Evolutionary conservation across 2,113 vertebrate genomes (phyloP).

Genomic region (Bolborhynchus lineola): DNA sequence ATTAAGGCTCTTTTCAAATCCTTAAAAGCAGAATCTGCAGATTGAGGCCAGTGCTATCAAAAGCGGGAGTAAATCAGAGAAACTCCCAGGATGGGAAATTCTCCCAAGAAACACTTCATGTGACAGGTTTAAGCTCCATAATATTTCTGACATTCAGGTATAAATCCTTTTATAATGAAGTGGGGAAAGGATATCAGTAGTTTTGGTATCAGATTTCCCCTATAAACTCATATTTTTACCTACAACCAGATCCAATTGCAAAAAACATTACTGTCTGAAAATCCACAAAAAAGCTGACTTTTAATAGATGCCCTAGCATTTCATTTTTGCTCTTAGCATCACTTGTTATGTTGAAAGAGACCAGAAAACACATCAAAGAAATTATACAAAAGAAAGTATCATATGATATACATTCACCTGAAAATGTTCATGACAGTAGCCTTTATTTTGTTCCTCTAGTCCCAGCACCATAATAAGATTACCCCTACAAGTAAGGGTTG

Average conservation of each 20-base stretch:
- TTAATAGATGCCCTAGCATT: background rate
- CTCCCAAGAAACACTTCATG: background rate
- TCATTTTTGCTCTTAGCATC: background rate
- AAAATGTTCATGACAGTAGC: background rate
- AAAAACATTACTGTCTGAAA: background rate
- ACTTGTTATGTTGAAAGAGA: background rate
- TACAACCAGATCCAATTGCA: background rate
- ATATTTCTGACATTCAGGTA: background rate
- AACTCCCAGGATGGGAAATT: background rate
- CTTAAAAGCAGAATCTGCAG: background rate
- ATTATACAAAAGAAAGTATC: background rate
- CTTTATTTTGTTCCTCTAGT: background rate
- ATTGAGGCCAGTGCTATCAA: background rate
- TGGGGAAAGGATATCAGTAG: background rate
- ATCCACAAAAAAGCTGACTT: background rate
- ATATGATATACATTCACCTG: background rate
- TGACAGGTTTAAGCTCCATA: background rate
- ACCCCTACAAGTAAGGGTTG: background rate
- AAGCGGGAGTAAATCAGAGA: constrained; percentile 5
- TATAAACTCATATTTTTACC: background rate
- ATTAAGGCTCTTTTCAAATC: constrained; percentile 8
- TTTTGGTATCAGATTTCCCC: background rate
- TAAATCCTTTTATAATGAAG: constrained; percentile 6
- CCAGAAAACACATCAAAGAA: background rate
- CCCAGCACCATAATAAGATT: background rate